phyloP scores from a whole-genome alignment of 2,797 vertebrate genomes.

The Psittacula derbiana region DNA sequence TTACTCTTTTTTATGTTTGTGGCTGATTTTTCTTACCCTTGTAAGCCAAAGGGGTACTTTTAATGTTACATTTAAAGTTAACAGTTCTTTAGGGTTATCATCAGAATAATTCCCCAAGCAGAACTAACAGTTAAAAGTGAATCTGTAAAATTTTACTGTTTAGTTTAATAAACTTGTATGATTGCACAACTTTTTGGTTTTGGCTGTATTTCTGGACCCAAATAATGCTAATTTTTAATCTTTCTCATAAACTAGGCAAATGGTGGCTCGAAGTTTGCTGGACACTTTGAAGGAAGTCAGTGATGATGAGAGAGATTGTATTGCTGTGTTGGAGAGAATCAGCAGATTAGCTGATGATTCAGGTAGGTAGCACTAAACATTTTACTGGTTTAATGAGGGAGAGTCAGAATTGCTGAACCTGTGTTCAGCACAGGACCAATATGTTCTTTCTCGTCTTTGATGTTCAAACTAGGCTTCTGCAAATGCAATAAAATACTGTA shows the following conservation, averaged over 20 bases:
- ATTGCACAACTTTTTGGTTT: not conserved
- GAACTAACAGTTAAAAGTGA: not conserved
- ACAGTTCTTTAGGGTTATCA: not conserved
- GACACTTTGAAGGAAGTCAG: constrained; percentile 89
- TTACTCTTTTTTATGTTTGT: not conserved
- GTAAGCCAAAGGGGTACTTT: not conserved
- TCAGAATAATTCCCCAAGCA: not conserved
- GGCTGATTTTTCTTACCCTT: not conserved
- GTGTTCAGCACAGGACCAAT: not conserved
- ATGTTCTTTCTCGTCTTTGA: not conserved
- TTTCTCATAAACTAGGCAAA: constrained; percentile 81
- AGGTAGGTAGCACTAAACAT: constrained; percentile 72
- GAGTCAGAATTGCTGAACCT: not conserved
- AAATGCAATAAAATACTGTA: not conserved
- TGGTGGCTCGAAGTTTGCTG: constrained; percentile 90
- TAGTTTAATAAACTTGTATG: not conserved
- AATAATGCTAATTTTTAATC: constrained; percentile 47
- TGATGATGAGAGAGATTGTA: constrained; percentile 87
- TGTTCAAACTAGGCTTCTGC: not conserved
- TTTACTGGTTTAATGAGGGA: not conserved
- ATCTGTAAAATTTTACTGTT: not conserved
- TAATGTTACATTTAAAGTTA: not conserved
- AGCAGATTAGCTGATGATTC: constrained; percentile 88
- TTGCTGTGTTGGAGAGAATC: constrained; percentile 88
- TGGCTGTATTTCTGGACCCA: not conserved